Evolutionary conservation across 2,888 invertebrate genomes (phyloP), one percentile per base, ranked within the genome.

Genomic region (Pachycephus smyrnensis): DNA sequence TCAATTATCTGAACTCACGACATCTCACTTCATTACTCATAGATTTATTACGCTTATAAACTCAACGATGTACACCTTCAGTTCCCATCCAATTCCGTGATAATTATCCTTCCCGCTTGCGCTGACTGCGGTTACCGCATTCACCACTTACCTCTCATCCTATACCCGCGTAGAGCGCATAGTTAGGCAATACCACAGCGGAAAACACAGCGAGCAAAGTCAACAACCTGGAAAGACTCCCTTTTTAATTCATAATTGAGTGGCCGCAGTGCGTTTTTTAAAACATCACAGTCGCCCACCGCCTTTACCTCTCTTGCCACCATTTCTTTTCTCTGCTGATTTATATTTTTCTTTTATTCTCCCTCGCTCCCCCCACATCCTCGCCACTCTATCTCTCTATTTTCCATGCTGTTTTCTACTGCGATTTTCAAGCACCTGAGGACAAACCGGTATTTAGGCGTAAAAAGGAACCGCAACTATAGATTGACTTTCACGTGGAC

Each of bases 401-500:
- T 55, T 55, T 55, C 23, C 55, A 23, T 55, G 23, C 9, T 9
- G 55, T 9, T 55, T 23, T 9, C 0, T 15, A 9, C 15, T 71
- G 31, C 31, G 32, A 71, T 71, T 71, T 33, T 33, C 32, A 31
- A 33, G 33, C 71, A 71, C 71, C 71, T 1, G 32, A 33, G 31
- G 31, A 71, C 71, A 32, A 71, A 71, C 71, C 71, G 71, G 31
- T 71, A 71, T 71, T 71, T 71, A 71, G 71, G 31, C 32, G 31
- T 71, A 71, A 31, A 71, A 71, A 71, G 71, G 71, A 55, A 40
- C 12, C 71, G 71, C 32, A 3, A 71, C 55, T 32, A 23, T 12
- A 32, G 71, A 71, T 71, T 12, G 36, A 74, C 74, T 74, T 74
- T 74, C 74, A 74, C 74, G 74, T 36, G 74, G 74, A 74, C 74